phyloP scores from a whole-genome alignment of 1,140 invertebrate species.

The Trichoplusia ni region DNA sequence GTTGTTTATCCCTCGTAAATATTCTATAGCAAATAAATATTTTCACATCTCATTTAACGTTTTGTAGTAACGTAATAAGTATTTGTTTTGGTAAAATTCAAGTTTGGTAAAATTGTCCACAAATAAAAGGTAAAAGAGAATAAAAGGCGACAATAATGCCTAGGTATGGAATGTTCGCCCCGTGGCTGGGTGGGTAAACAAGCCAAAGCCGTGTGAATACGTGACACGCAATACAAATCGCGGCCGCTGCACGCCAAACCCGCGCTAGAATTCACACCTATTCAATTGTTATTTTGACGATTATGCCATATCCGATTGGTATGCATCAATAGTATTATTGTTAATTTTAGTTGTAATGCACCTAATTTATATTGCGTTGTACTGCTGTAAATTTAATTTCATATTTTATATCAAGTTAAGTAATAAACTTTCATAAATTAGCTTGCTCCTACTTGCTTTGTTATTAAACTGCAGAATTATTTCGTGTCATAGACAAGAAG shows the following conservation, averaged over 20 bases:
- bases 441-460: no score
- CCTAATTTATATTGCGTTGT: no score
- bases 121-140: conserved; percentile 37
- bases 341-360: no score
- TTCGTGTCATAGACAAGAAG: no score
- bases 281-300: conserved; percentile 30
- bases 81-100: neutral
- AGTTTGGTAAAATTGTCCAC: conserved; percentile 12
- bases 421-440: no score
- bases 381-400: no score
- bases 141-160: conserved; percentile 40
- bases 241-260: conserved; percentile 17
- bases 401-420: no score
- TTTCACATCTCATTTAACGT: conserved; percentile 14
- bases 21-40: conserved; percentile 31
- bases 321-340: no score
- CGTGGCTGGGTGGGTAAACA: conserved; percentile 48
- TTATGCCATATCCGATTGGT: conserved; percentile 3
- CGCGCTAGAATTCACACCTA: conserved; percentile 22
- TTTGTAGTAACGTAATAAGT: neutral
- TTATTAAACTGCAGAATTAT: no score
- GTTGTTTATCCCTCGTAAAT: conserved; percentile 37
- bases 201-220: conserved; percentile 49
- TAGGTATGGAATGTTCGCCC: conserved; percentile 42
- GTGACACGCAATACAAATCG: conserved; percentile 49